Evolutionary conservation across 2,888 invertebrate species (phyloP), one percentile per base, ranked within the genome.

Genomic region (Drosophila nr. medialis): DNA sequence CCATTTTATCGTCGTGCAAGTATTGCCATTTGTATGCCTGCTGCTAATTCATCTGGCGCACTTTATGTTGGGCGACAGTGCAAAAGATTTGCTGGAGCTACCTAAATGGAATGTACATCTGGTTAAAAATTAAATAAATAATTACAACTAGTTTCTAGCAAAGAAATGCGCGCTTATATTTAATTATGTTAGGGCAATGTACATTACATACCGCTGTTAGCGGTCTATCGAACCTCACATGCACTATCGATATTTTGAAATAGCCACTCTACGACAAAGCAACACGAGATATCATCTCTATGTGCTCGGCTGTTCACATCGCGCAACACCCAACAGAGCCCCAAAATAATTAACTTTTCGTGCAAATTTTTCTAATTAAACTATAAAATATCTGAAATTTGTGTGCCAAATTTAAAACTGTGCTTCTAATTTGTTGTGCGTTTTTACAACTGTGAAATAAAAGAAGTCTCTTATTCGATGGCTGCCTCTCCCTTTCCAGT

Each of bases 1-100:
- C 30, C 97, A 97, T 92, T 98, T 96, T 93, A 95, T 98, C 49
- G 96, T 98, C 60, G 95, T 96, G 90, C 95, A 97, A 94, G 94
- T 94, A 4, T 96, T 96, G 66, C 96, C 96, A 18, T 91, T 96
- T 60, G 94, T 96, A 80, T 93, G 96, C 72, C 94, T 96, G 55
- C 70, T 95, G 24, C 94, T 96, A 54, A 95, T 95, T 90, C 94
- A 94, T 83, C 85, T 95, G 55, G 95, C 95, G 0, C 94, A 94
- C 86, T 82, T 93, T 45, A 92, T 95, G 77, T 94, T 95, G 5
- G 48, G 59, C 0, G 24, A 36, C n/a, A 36, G 6, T 29, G 36
- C 15, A 24, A 60, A 30, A 30, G 18, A 55, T 15, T 5, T 6
- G 0, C 3, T 42, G 6, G 36, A 45, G 2, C 18, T 77, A 11